A percentile compares a stretch with the other conserved stretches of the same genome.
Evolutionary conservation across 2,888 invertebrate genomes (phyloP).

Genomic region (Hyalella azteca): DNA sequence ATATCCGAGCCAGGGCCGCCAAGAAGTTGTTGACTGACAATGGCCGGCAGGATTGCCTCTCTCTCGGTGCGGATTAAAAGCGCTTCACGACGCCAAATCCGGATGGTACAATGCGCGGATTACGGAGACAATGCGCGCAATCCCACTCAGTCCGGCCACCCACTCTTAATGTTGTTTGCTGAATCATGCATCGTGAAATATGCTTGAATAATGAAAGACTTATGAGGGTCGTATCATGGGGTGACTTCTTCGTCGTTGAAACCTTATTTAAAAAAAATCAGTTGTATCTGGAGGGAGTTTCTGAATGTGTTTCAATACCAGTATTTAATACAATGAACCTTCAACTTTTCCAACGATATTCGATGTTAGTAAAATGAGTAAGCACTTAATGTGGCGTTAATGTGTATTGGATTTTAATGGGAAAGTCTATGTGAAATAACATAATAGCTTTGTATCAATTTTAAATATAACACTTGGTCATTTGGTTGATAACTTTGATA

Average conservation of each 20-base stretch:
- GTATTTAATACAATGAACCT: no score
- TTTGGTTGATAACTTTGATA: no score
- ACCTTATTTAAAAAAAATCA: background rate
- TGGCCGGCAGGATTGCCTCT: background rate
- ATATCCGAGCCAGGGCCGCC: conserved; percentile 10
- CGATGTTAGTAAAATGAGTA: no score
- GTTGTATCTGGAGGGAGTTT: no score
- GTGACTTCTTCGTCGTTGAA: background rate
- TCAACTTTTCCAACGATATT: no score
- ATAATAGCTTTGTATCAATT: no score
- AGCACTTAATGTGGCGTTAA: no score
- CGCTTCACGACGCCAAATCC: conserved; percentile 14
- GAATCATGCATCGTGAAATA: background rate
- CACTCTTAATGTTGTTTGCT: conserved; percentile 26
- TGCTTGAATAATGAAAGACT: background rate
- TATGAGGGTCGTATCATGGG: background rate
- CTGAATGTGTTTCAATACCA: no score
- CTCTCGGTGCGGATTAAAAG: background rate
- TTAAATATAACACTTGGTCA: no score
- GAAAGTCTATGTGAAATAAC: no score
- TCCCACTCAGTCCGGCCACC: background rate
- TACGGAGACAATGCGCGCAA: conserved; percentile 12
- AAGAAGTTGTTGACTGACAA: background rate
- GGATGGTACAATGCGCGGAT: conserved; percentile 19
- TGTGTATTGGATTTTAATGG: no score